Conservation (phyloP, 2,797 vertebrate genomes). For the Orestias chungarensis region DNA sequence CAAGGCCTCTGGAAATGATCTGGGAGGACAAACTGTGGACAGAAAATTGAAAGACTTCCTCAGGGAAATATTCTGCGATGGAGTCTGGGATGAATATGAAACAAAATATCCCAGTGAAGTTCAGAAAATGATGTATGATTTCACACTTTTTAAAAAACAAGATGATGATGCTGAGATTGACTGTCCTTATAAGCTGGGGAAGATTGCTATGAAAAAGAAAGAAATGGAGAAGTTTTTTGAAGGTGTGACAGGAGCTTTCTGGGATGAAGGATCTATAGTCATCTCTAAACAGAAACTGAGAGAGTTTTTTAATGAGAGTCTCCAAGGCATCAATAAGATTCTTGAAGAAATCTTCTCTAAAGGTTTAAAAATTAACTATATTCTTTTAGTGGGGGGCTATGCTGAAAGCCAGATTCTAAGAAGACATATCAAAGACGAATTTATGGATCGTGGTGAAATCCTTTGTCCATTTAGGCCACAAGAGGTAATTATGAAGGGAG, state of each 20-base stretch:
- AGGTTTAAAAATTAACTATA: accelerated
- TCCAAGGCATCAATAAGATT: neutral
- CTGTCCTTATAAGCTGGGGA: accelerated
- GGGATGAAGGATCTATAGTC: accelerated
- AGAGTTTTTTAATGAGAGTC: constrained; percentile 7
- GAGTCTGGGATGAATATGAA: constrained; percentile 2
- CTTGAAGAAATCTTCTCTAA: constrained; percentile 4
- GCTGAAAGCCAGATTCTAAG: neutral
- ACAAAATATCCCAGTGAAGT: neutral
- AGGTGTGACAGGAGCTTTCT: neutral
- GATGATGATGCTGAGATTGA: accelerated
- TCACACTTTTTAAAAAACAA: accelerated
- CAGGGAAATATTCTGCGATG: neutral
- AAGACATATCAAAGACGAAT: neutral
- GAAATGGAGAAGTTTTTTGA: accelerated
- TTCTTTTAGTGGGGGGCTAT: neutral
- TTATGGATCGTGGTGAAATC: neutral
- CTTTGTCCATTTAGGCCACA: constrained; percentile 1
- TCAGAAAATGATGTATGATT: too few species aligned
- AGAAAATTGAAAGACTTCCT: too few species aligned
- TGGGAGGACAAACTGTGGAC: too few species aligned
- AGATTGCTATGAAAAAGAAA: accelerated
- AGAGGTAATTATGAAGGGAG: neutral
- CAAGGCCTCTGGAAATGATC: too few species aligned
- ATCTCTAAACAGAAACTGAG: neutral